Evolutionary conservation across 1,140 invertebrate species (phyloP), one percentile per base, ranked within the genome.

Genomic region (Lordiphosa stackelbergi): DNA sequence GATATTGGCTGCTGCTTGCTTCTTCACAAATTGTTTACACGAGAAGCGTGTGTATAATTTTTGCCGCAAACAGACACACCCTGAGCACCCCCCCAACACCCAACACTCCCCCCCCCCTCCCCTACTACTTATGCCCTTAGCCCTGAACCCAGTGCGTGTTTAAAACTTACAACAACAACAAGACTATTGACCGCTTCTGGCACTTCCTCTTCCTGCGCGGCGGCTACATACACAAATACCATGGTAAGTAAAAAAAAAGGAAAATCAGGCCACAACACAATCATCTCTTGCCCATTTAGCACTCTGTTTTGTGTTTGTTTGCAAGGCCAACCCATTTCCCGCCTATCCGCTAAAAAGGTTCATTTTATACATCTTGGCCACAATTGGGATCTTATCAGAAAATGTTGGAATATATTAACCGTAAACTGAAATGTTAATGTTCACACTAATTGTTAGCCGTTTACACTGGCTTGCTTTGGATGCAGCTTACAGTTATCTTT

Each of bases 21-120:
- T 45, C 42, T 31, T 45, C 42, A 45, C 46, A 41, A 52, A 60
- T 63, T 64, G 61, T 64, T 64, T 64, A 64, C 61, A 34, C 60
- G 57, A 31, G 52, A 40, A 45, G 48, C 22, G 48, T 51, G 48
- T 51, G 48, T 51, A 51, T 51, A 10, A 51, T 40, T 51, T 49
- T 40, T 51, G 36, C 48, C 16, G 48, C 48, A 51, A 51, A 22
- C 47, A 53, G 38, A 53, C 52, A 53, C 52, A 54, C 52, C 38
- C 52, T 54, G 40, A 57, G 34, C 41, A 53, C 40, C 35, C 10
- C 22, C 31, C 46, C 28, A 7, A 2, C 22, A 1, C 3, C 24
- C 43, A 9, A 12, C n/a, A n/a, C 47, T n/a, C n/a, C 36, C n/a
- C 22, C 31, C 8, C 36, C n/a, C 22, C 5, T 16, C 16, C 1